These are phyloP conservation scores for Xiphorhynchus elegans DNA, from an alignment of 2,113 vertebrate species.

Conservation along the genomic window DNA sequence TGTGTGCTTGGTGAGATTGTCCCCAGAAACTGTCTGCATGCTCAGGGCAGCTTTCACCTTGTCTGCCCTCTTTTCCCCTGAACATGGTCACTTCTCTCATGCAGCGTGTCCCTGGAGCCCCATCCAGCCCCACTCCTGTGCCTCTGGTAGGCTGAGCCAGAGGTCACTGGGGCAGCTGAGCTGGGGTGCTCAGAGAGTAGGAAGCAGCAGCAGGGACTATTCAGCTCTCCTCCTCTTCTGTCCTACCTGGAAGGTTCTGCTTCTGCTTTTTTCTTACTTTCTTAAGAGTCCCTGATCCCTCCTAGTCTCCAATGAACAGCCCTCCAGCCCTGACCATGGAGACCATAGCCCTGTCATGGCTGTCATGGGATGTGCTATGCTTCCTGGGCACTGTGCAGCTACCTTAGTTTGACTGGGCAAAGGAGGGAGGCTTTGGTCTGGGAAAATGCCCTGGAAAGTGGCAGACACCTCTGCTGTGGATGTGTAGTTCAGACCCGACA, in stretches of 20 bases:
- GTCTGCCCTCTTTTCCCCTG: not conserved
- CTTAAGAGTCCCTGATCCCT: not conserved
- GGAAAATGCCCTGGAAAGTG: not conserved
- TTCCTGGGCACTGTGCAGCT: not conserved
- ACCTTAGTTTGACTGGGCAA: not conserved
- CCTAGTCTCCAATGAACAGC: not conserved
- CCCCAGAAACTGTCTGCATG: fast-evolving
- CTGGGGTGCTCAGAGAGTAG: not conserved
- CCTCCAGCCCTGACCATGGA: not conserved
- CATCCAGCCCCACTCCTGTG: fast-evolving
- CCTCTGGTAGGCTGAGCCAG: not conserved
- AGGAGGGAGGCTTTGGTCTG: not conserved
- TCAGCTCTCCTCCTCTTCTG: not conserved
- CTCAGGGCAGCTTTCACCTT: not conserved
- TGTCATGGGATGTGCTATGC: not conserved
- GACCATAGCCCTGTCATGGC: fast-evolving
- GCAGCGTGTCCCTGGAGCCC: not conserved
- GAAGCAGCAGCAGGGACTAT: not conserved
- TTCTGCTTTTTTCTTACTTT: not conserved
- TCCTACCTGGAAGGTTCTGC: not conserved
- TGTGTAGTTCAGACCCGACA: not conserved
- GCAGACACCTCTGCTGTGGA: not conserved
- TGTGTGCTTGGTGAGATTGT: not conserved
- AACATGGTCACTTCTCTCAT: not conserved
- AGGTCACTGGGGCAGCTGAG: not conserved